phyloP scores from a whole-genome alignment of 2,888 invertebrate genomes.

The Melipona beecheii region DNA sequence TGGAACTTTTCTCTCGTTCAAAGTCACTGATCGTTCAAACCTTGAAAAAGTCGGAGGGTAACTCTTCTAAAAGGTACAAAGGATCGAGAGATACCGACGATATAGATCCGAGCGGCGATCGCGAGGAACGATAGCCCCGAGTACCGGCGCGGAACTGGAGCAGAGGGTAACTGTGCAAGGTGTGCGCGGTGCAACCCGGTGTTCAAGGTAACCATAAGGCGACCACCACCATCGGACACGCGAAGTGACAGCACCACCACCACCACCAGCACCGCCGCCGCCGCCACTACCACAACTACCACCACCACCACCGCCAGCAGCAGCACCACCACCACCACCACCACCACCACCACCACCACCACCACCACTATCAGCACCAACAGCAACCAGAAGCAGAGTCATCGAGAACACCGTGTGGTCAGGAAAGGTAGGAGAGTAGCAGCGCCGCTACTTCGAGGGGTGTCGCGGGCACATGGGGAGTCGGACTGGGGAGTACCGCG shows the following conservation, averaged over 20 bases:
- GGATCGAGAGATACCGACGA: neutral
- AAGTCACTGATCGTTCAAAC: neutral
- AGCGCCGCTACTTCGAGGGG: conserved; percentile 30
- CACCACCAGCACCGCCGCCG: neutral
- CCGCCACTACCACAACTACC: neutral
- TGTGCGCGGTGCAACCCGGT: conserved; percentile 69
- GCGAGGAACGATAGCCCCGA: conserved; percentile 4
- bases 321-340: conserved; percentile 12
- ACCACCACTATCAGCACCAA: conserved; percentile 33
- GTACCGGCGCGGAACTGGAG: conserved; percentile 63
- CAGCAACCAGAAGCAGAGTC: conserved; percentile 32
- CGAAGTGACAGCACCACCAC: conserved; percentile 42
- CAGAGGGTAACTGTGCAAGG: conserved; percentile 77
- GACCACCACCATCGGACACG: conserved; percentile 57
- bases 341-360: neutral
- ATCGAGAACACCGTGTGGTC: conserved; percentile 40
- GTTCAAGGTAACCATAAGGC: conserved; percentile 67
- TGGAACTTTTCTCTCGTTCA: neutral
- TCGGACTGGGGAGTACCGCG: conserved; percentile 50
- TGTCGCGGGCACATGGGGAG: conserved; percentile 54
- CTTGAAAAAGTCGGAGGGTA: neutral
- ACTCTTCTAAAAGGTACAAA: neutral
- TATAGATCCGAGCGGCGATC: neutral
- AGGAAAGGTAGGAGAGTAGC: conserved; percentile 36
- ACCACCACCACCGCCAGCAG: conserved; percentile 21